Conservation (phyloP, 2,888 invertebrate genomes). For the Troides aeacus region DNA sequence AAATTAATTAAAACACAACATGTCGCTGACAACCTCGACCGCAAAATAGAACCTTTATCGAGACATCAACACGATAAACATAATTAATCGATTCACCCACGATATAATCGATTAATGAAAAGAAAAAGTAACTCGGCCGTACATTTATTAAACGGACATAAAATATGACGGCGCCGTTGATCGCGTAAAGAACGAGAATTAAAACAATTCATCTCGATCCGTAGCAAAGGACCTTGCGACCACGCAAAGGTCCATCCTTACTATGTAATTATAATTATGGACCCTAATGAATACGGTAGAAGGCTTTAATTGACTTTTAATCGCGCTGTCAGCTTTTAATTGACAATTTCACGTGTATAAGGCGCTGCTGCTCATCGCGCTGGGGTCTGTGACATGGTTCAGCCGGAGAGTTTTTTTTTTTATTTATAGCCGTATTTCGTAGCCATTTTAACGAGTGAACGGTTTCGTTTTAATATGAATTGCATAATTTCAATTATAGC, state of each 20-base stretch:
- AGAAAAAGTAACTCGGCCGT: background rate
- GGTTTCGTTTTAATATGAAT: background rate
- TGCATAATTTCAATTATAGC: conserved; percentile 11
- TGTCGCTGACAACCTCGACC: conserved; percentile 8
- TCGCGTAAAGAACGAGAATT: conserved; percentile 2
- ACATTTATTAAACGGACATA: conserved; percentile 25
- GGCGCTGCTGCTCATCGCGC: conserved; percentile 40
- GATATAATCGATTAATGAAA: conserved; percentile 21
- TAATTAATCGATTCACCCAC: conserved; percentile 22
- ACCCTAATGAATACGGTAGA: conserved; percentile 51
- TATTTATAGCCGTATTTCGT: conserved; percentile 16
- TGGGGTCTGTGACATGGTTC: conserved; percentile 15
- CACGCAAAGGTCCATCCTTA: conserved; percentile 20
- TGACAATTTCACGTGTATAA: conserved; percentile 44
- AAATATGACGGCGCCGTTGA: conserved; percentile 24
- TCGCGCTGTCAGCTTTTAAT: conserved; percentile 50
- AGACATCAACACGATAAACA: conserved; percentile 20
- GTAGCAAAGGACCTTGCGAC: conserved; percentile 23
- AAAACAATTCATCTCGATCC: conserved; percentile 21
- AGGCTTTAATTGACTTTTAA: conserved; percentile 49
- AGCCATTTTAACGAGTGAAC: conserved; percentile 11
- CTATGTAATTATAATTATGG: conserved; percentile 41
- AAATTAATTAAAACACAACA: background rate
- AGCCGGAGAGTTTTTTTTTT: conserved; percentile 10
- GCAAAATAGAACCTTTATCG: conserved; percentile 19